Conservation (phyloP, 2,888 invertebrate species). For the Lasioglossum malachurum region DNA sequence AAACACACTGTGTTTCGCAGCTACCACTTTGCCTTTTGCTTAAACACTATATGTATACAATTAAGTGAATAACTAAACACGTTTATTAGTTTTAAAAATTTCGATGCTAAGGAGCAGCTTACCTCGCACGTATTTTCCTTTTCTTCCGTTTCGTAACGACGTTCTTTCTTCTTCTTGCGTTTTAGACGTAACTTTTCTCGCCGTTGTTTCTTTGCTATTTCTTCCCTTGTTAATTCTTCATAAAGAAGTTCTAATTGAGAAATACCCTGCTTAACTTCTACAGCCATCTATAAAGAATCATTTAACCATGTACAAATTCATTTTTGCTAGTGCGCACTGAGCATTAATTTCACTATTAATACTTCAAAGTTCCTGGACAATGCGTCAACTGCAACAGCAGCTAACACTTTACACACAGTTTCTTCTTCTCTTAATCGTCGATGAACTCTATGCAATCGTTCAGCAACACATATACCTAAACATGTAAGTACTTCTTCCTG, state of each 20-base stretch:
- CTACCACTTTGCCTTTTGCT: conserved; percentile 65
- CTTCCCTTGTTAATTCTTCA: conserved; percentile 94
- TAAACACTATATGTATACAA: conserved; percentile 64
- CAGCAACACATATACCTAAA: conserved; percentile 96
- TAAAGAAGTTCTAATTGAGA: conserved; percentile 95
- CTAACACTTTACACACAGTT: conserved; percentile 96
- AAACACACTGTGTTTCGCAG: conserved; percentile 66
- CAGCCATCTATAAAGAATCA: conserved; percentile 87
- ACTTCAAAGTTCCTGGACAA: conserved; percentile 94
- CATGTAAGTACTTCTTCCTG: conserved; percentile 98
- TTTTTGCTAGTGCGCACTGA: background rate
- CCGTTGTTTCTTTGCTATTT: conserved; percentile 93
- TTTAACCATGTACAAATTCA: conserved; percentile 5
- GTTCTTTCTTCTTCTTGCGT: conserved; percentile 90
- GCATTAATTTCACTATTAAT: conserved; percentile 10
- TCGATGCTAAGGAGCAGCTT: conserved; percentile 48
- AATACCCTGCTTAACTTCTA: conserved; percentile 95
- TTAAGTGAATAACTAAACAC: conserved; percentile 23
- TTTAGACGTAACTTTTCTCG: conserved; percentile 95
- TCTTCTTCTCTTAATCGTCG: conserved; percentile 95
- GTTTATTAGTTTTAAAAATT: background rate
- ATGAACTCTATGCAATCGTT: conserved; percentile 94
- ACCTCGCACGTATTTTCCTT: conserved; percentile 85
- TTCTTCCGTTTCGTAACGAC: conserved; percentile 85
- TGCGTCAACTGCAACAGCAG: conserved; percentile 94